A percentile compares a stretch with the other conserved stretches of the same genome.
Conservation (phyloP, 2,797 vertebrate genomes). For the Phrynocephalus vlangalii region DNA sequence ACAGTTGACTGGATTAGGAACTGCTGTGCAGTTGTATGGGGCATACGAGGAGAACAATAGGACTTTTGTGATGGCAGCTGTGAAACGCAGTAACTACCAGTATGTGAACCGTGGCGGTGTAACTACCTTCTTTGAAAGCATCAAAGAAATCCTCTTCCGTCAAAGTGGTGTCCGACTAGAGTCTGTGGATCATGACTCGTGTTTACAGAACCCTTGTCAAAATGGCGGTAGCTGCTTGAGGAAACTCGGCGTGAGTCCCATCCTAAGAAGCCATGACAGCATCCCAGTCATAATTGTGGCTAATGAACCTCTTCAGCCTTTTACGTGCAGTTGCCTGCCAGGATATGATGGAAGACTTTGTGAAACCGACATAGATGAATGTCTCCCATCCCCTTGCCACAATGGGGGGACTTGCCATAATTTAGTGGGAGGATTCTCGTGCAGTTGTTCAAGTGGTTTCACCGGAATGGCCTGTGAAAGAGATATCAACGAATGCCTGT, state of each 20-base stretch:
- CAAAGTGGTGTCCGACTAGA: conserved; percentile 94
- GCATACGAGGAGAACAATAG: conserved; percentile 89
- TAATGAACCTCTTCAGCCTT: conserved; percentile 88
- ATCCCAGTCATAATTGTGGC: conserved; percentile 90
- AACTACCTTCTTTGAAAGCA: conserved; percentile 97
- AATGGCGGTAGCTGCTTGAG: conserved; percentile 93
- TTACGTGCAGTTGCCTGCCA: conserved; percentile 91
- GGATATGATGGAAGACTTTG: conserved; percentile 91
- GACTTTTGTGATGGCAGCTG: conserved; percentile 91
- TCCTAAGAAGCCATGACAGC: conserved; percentile 86
- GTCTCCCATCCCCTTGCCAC: conserved; percentile 92
- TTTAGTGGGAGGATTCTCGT: conserved; percentile 94
- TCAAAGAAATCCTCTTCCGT: conserved; percentile 90
- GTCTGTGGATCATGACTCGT: conserved; percentile 93
- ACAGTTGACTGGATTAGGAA: conserved; percentile 93
- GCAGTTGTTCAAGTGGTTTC: conserved; percentile 94
- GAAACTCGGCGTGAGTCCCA: conserved; percentile 85
- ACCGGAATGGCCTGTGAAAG: conserved; percentile 96
- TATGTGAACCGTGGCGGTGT: conserved; percentile 94
- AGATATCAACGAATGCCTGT: conserved; percentile 95
- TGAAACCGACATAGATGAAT: conserved; percentile 92
- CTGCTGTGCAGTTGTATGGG: conserved; percentile 89
- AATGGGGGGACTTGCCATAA: conserved; percentile 93
- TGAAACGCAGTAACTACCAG: conserved; percentile 87
- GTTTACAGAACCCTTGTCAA: conserved; percentile 90